phyloP scores from a whole-genome alignment of 64 coral and sea anemone species.

The Trachythela sp. region DNA sequence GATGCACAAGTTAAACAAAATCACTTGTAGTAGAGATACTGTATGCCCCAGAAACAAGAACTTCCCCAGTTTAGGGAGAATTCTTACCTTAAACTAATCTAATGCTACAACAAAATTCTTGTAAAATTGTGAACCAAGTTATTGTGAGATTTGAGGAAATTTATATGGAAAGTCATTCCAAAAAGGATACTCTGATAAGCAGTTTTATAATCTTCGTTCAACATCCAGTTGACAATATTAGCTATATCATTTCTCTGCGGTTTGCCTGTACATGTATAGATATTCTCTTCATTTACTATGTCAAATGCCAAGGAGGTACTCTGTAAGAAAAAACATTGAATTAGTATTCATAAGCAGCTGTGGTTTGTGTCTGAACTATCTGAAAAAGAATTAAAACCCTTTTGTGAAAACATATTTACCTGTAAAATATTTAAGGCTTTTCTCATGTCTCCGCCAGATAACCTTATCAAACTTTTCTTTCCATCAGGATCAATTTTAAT shows the following conservation, averaged over 20 bases:
- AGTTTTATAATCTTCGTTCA: slow-evolving; percentile 79
- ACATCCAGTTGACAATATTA: slow-evolving; percentile 92
- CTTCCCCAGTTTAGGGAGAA: no score
- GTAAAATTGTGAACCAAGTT: no score
- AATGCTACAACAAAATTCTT: no score
- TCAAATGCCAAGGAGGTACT: slow-evolving; percentile 89
- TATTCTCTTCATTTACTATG: slow-evolving; percentile 78
- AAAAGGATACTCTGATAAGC: slow-evolving; percentile 92
- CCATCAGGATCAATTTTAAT: slow-evolving; percentile 82
- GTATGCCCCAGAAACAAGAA: no score
- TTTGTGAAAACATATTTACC: slow-evolving; percentile 50
- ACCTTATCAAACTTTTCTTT: slow-evolving; percentile 65
- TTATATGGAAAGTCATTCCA: no score
- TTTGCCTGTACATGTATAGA: slow-evolving; percentile 90
- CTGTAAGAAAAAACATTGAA: slow-evolving; percentile 28
- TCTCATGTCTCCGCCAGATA: slow-evolving; percentile 95
- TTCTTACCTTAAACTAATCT: no score
- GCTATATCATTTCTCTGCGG: slow-evolving; percentile 75
- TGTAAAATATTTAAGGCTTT: slow-evolving; percentile 92
- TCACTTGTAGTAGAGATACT: no score
- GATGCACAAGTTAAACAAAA: no score
- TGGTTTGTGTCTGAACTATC: no score
- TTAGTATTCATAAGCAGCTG: no score
- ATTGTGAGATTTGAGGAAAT: no score
- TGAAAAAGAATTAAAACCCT: no score